Conservation (phyloP, 2,113 vertebrate species). For the Stictonetta naevosa region DNA sequence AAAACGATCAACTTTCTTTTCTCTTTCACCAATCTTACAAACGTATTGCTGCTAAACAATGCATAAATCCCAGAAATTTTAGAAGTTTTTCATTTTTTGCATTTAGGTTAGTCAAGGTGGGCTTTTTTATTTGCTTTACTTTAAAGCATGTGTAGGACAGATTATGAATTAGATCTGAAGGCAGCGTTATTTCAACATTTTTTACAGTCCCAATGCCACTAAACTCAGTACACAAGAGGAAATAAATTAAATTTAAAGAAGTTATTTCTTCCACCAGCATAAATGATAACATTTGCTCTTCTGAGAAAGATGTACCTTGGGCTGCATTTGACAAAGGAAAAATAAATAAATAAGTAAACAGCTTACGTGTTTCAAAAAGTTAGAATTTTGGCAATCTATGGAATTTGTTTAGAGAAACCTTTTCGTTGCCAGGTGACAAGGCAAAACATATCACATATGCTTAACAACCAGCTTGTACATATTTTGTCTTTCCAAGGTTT, state of each 20-base stretch:
- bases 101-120: not conserved
- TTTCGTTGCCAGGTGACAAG: slow-evolving; percentile 83
- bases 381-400: slow-evolving; percentile 76
- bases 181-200: not conserved
- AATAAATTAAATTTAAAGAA: not conserved
- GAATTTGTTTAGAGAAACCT: slow-evolving; percentile 80
- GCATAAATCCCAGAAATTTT: not conserved
- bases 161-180: not conserved
- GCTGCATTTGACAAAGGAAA: slow-evolving; percentile 10
- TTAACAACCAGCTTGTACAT: slow-evolving; percentile 85
- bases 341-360: slow-evolving; percentile 69
- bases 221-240: rapidly evolving
- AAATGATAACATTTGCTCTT: slow-evolving; percentile 2
- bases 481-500: slow-evolving; percentile 85
- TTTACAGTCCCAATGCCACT: not conserved
- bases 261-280: not conserved
- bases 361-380: slow-evolving; percentile 76
- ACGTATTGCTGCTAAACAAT: not conserved
- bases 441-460: slow-evolving; percentile 82
- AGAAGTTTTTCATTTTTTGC: not conserved
- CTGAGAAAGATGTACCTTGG: slow-evolving; percentile 41
- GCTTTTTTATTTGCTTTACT: not conserved
- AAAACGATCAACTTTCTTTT: not conserved
- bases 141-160: not conserved
- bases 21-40: not conserved